phyloP scores from a whole-genome alignment of 2,797 vertebrate species.

The Rhinella marina region DNA sequence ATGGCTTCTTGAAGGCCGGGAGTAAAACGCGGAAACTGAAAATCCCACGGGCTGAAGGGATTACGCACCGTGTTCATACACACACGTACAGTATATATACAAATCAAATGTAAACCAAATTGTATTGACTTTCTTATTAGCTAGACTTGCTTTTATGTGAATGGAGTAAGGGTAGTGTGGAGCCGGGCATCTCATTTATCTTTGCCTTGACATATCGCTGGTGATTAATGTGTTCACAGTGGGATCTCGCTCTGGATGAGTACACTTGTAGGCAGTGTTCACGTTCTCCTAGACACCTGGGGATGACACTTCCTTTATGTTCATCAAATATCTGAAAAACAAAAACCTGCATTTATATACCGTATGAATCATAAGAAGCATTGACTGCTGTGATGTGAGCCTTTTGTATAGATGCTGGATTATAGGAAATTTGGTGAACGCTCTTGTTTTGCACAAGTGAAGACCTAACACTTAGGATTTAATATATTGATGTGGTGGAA shows the following conservation, averaged over 20 bases:
- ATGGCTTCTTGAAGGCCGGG: too few species aligned
- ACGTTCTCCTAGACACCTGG: background rate
- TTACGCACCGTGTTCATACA: background rate
- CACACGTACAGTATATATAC: background rate
- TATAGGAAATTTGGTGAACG: background rate
- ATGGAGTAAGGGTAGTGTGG: background rate
- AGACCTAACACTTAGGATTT: too few species aligned
- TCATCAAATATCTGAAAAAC: slow-evolving; percentile 14
- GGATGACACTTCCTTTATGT: background rate
- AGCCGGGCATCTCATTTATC: slow-evolving; percentile 31
- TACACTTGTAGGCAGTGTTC: background rate
- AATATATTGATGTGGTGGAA: too few species aligned
- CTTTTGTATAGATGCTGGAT: background rate
- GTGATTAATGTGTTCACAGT: slow-evolving; percentile 38
- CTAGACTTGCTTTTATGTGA: background rate
- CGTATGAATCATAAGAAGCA: background rate
- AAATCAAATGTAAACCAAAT: background rate
- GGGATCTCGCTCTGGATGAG: slow-evolving; percentile 22
- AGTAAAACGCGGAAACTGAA: too few species aligned
- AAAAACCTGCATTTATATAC: background rate
- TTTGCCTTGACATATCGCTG: slow-evolving; percentile 19
- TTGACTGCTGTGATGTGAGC: background rate
- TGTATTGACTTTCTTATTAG: background rate
- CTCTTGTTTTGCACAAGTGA: too few species aligned
- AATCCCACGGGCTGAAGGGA: too few species aligned